phyloP scores from a whole-genome alignment of 2,797 vertebrate genomes.

The Pyrocephalus nanus region DNA sequence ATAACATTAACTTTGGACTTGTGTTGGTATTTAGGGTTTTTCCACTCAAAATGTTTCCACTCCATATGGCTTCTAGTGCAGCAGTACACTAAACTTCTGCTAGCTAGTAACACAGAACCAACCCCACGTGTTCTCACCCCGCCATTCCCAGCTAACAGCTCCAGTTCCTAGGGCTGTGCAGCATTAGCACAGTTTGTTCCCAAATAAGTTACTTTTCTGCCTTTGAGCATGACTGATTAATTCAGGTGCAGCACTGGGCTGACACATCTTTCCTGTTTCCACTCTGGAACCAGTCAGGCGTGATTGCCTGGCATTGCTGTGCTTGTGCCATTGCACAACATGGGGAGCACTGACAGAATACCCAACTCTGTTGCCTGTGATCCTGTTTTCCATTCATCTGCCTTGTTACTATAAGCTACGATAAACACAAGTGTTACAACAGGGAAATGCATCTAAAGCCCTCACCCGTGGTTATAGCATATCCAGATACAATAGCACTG shows the following conservation, averaged over 20 bases:
- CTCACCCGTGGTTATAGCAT: rapidly evolving
- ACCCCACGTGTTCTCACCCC: neutral
- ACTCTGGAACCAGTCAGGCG: neutral
- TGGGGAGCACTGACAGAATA: neutral
- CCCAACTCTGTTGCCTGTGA: neutral
- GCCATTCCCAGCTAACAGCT: constrained; percentile 10
- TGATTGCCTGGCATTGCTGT: neutral
- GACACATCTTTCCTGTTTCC: neutral
- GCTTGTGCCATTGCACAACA: neutral
- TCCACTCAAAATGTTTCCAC: neutral
- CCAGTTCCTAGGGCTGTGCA: neutral
- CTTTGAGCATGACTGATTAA: neutral
- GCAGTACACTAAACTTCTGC: neutral
- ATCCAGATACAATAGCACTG: neutral
- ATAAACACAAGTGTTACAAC: neutral
- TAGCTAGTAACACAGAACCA: neutral
- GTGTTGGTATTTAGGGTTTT: neutral
- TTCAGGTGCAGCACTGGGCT: neutral
- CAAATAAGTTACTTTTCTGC: neutral
- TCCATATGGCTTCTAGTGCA: neutral
- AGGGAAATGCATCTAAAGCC: neutral
- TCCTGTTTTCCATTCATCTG: neutral
- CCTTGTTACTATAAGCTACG: neutral
- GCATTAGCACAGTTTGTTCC: constrained; percentile 21
- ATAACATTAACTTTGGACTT: neutral